These are phyloP conservation scores for Rhinophrynus dorsalis DNA, from an alignment of 2,797 vertebrate species.

Conservation along the genomic window DNA sequence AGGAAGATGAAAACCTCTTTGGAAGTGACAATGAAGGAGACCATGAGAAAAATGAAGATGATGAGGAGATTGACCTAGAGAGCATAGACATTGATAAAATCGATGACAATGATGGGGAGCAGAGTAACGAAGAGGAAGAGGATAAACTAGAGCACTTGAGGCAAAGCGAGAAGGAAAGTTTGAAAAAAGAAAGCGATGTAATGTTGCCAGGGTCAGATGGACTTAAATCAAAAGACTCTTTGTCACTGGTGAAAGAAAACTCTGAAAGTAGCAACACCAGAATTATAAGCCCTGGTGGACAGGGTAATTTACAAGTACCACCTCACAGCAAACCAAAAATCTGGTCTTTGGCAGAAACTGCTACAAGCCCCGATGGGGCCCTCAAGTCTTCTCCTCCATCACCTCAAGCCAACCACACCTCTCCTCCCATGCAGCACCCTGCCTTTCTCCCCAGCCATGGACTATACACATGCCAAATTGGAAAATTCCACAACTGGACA, in stretches of 20 bases:
- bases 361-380: conserved; percentile 89
- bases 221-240: conserved; percentile 80
- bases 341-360: conserved; percentile 97
- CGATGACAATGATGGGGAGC: conserved; percentile 91
- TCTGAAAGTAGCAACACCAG: conserved; percentile 78
- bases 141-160: conserved; percentile 81
- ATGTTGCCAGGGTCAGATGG: conserved; percentile 77
- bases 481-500: conserved; percentile 98
- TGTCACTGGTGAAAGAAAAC: conserved; percentile 79
- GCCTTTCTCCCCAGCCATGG: conserved; percentile 95
- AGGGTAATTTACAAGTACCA: conserved; percentile 81
- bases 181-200: conserved; percentile 80
- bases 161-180: conserved; percentile 62
- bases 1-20: conserved; percentile 89
- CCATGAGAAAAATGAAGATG: conserved; percentile 91
- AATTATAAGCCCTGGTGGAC: conserved; percentile 80
- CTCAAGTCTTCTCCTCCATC: conserved; percentile 88
- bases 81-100: conserved; percentile 98
- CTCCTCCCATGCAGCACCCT: conserved; percentile 79
- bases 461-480: conserved; percentile 98
- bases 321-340: conserved; percentile 95
- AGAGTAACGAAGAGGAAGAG: conserved; percentile 94
- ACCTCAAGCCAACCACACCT: conserved; percentile 71
- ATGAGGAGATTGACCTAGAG: conserved; percentile 96
- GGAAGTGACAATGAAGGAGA: conserved; percentile 95